Evolutionary conservation across 2,888 invertebrate genomes (phyloP).

Genomic region (Sericinus montela): DNA sequence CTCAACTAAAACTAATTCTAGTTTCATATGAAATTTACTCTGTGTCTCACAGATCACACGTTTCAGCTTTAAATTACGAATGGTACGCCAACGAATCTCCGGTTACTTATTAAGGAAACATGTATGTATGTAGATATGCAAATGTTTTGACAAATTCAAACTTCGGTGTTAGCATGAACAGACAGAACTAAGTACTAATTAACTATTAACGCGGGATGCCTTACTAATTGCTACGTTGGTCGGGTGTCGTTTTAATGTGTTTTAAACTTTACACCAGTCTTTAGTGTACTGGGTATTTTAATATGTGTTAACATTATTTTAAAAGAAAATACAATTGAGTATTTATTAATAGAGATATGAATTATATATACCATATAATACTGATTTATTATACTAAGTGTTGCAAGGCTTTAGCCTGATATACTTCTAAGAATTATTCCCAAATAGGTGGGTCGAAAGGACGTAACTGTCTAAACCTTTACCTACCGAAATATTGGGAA

Average conservation of each 20-base stretch:
- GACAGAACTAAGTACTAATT: conserved; percentile 27
- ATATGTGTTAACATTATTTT: too few relatives aligned
- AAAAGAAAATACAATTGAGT: too few relatives aligned
- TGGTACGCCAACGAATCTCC: background rate
- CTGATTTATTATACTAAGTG: too few relatives aligned
- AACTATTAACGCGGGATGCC: conserved; percentile 30
- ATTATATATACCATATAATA: too few relatives aligned
- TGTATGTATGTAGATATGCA: conserved; percentile 9
- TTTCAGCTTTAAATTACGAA: conserved; percentile 5
- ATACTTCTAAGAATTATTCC: too few relatives aligned
- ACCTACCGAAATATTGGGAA: too few relatives aligned
- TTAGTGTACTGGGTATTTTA: too few relatives aligned
- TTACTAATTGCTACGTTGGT: conserved; percentile 27
- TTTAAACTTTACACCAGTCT: background rate
- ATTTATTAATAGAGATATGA: too few relatives aligned
- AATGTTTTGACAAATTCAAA: conserved; percentile 11
- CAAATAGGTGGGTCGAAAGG: too few relatives aligned
- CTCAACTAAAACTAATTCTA: conserved; percentile 9
- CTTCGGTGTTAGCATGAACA: background rate
- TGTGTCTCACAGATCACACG: background rate
- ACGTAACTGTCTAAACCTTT: too few relatives aligned
- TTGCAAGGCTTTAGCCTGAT: too few relatives aligned
- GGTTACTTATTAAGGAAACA: conserved; percentile 8
- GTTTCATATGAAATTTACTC: background rate
- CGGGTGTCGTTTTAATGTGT: conserved; percentile 7